phyloP scores from a whole-genome alignment of 53 echinoderm and acorn worm genomes.

The Luidia sarsii region DNA sequence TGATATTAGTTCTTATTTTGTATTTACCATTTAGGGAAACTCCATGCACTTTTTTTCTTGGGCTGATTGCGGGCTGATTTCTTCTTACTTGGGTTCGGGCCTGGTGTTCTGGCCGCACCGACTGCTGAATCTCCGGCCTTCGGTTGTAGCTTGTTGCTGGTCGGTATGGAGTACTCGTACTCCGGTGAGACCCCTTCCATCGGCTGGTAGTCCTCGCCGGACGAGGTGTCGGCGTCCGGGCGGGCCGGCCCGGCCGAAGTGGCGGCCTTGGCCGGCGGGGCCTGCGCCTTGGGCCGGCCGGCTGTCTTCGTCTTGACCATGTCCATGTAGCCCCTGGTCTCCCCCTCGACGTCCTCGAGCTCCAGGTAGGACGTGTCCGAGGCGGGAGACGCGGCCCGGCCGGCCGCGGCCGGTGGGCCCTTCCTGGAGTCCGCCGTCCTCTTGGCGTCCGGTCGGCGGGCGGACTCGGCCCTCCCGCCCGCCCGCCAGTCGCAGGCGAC shows the following conservation, averaged over 20 bases:
- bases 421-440: neutral
- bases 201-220: slow-evolving; percentile 11
- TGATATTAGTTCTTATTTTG: too few relatives aligned
- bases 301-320: slow-evolving; percentile 7
- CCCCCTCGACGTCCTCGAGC: slow-evolving; percentile 17
- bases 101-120: too few relatives aligned
- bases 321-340: slow-evolving; percentile 33
- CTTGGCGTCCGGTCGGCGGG: neutral
- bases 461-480: neutral
- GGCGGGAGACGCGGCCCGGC: neutral
- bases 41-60: too few relatives aligned
- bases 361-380: slow-evolving; percentile 34
- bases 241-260: neutral
- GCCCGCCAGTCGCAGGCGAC: neutral
- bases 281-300: neutral
- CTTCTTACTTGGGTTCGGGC: too few relatives aligned
- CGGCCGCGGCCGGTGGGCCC: neutral
- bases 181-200: neutral
- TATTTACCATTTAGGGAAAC: too few relatives aligned
- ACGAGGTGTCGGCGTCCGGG: slow-evolving; percentile 13
- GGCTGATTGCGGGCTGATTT: too few relatives aligned
- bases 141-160: slow-evolving; percentile 1
- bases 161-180: slow-evolving; percentile 29
- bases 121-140: neutral
- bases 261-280: neutral